phyloP scores from a whole-genome alignment of 2,888 invertebrate genomes.

The Ditylenchus weischeri region DNA sequence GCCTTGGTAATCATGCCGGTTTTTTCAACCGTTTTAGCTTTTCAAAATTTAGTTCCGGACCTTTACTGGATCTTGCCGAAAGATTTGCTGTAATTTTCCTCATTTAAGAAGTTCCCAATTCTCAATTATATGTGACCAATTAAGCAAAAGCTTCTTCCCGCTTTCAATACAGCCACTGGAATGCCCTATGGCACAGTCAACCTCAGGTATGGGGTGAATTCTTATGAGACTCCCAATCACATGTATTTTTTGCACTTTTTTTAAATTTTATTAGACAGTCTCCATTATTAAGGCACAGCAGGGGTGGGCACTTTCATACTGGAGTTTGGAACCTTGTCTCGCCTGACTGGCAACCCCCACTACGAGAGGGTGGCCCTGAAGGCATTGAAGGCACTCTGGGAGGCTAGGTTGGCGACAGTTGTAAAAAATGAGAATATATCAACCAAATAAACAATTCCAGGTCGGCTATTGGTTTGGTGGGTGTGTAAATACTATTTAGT shows the following conservation, averaged over 20 bases:
- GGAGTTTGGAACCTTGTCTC: constrained; percentile 78
- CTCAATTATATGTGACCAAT: too few relatives aligned
- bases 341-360: constrained; percentile 64
- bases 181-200: constrained; percentile 73
- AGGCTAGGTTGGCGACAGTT: constrained; percentile 71
- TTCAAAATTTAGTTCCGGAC: constrained; percentile 69
- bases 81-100: constrained; percentile 71
- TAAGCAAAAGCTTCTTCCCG: constrained; percentile 74
- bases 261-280: neutral
- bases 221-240: constrained; percentile 89
- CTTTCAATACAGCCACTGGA: constrained; percentile 53
- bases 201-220: constrained; percentile 79
- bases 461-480: constrained; percentile 68
- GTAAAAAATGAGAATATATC: constrained; percentile 21
- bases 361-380: constrained; percentile 87
- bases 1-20: constrained; percentile 70
- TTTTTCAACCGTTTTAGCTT: too few relatives aligned
- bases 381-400: constrained; percentile 82
- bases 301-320: constrained; percentile 94
- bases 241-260: constrained; percentile 65
- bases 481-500: neutral
- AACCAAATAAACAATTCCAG: constrained; percentile 58
- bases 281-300: constrained; percentile 83
- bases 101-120: too few relatives aligned
- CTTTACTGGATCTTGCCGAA: constrained; percentile 84